phyloP scores from a whole-genome alignment of 2,113 vertebrate genomes.

The Carassius carassius region DNA sequence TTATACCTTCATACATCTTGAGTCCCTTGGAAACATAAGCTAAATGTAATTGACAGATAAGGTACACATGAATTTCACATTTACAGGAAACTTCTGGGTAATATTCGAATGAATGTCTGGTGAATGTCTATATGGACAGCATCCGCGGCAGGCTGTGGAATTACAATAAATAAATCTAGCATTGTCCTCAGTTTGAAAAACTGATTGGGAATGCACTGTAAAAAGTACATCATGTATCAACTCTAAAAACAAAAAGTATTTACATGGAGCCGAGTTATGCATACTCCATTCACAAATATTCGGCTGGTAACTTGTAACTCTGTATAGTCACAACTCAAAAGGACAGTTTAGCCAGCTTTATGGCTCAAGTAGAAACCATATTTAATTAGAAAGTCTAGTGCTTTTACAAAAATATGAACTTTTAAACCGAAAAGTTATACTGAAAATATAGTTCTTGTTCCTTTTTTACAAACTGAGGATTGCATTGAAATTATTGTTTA shows the following conservation, averaged over 20 bases:
- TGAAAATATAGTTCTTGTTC: not conserved
- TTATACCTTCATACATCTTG: conserved; percentile 20
- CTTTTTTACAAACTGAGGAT: not conserved
- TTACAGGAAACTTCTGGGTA: not conserved
- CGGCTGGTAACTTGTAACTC: not conserved
- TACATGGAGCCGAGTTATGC: not conserved
- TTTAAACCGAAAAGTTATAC: not conserved
- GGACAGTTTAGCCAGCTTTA: not conserved
- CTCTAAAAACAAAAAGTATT: not conserved
- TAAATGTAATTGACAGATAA: conserved; percentile 10
- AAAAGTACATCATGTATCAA: not conserved
- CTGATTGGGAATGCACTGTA: not conserved
- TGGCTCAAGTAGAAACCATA: too few relatives aligned
- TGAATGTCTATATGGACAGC: not conserved
- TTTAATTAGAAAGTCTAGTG: not conserved
- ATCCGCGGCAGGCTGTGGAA: not conserved
- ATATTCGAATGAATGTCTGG: not conserved
- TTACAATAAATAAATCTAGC: not conserved
- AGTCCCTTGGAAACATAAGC: not conserved
- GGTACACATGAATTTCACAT: conserved; percentile 6
- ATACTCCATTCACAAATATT: not conserved
- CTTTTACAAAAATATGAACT: not conserved
- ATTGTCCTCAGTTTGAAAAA: not conserved
- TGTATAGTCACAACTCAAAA: not conserved
- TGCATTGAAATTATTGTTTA: not conserved